A percentile compares a stretch with the other conserved stretches of the same genome.
Conservation (phyloP, 2,888 invertebrate genomes). For the Melieria picta region DNA sequence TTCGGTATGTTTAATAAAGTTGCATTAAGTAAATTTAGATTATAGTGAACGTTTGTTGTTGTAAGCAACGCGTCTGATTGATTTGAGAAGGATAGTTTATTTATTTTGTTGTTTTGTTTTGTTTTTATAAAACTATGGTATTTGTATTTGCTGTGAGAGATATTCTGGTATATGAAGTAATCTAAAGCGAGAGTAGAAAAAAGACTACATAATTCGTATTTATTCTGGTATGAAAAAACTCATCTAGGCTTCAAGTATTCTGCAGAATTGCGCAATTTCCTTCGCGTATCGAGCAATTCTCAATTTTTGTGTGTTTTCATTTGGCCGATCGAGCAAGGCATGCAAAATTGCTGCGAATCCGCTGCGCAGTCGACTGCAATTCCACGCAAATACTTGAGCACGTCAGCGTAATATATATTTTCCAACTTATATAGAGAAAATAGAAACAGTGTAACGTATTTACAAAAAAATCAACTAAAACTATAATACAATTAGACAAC, state of each 20-base stretch:
- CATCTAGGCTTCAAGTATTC: constrained; percentile 30
- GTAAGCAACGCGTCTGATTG: not conserved
- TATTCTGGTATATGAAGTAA: constrained; percentile 10
- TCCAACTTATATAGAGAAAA: constrained; percentile 42
- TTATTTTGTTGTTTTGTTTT: not conserved
- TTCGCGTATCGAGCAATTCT: not conserved
- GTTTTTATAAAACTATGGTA: not conserved
- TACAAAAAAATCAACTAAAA: constrained; percentile 14
- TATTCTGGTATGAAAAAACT: constrained; percentile 31
- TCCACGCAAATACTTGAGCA: constrained; percentile 20
- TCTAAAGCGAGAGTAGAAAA: constrained; percentile 46
- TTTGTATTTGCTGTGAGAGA: constrained; percentile 9
- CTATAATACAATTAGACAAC: not conserved
- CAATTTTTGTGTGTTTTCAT: not conserved
- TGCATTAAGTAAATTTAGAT: too few relatives aligned
- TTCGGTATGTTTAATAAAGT: too few relatives aligned
- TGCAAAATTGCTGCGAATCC: constrained; percentile 17
- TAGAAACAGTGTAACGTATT: constrained; percentile 5
- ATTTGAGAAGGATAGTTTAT: not conserved
- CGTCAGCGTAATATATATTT: constrained; percentile 46
- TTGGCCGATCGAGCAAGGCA: not conserved
- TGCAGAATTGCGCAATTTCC: constrained; percentile 25
- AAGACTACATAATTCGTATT: constrained; percentile 44
- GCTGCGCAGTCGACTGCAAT: constrained; percentile 31
- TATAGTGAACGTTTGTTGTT: not conserved